Evolutionary conservation across 2,113 vertebrate species (phyloP), one percentile per base, ranked within the genome.

Genomic region (Pogonocichla stellata): DNA sequence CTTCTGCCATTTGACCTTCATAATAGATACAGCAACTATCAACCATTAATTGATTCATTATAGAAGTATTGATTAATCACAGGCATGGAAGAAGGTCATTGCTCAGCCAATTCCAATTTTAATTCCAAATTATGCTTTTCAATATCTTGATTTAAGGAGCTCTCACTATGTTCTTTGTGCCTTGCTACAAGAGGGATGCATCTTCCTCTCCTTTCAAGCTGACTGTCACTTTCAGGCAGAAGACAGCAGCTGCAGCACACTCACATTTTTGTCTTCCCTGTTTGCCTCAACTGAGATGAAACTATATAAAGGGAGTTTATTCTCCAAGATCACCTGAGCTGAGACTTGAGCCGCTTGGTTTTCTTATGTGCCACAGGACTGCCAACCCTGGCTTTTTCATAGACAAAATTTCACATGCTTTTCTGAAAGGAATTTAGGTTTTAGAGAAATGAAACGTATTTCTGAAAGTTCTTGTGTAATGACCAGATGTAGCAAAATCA

Each of bases 251-350:
- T 80, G 82, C 57, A 78, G 25, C 51, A 92, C 88, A 64, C 56
- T 86, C 75, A 69, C 56, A 34, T 79, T 66, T 80, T 93, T 64
- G 60, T 93, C 40, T 88, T 62, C 28, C 56, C 70, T 86, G 82
- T 88, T 92, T 92, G 72, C 64, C 86, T 80, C 77, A 83, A 88
- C 75, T 96, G 92, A 94, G 69, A 83, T 69, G 72, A 93, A 86
- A 79, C 72, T 92, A 23, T 71, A 88, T 31, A 72, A 92, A 93
- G 20, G 48, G 48, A 84, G 53, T 92, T 88, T 81, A 86, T 71
- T 88, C 80, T 88, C 73, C 0, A 5, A 86, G 47, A 94, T 90
- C 57, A 53, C 48, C 81, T 67, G 38, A 2, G 0, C 79, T 69
- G 71, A 64, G 79, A 61, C 40, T 67, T 57, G 69, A 61, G 60